Evolutionary conservation across 2,888 invertebrate genomes (phyloP).

Genomic region (Drosophila infuscata): DNA sequence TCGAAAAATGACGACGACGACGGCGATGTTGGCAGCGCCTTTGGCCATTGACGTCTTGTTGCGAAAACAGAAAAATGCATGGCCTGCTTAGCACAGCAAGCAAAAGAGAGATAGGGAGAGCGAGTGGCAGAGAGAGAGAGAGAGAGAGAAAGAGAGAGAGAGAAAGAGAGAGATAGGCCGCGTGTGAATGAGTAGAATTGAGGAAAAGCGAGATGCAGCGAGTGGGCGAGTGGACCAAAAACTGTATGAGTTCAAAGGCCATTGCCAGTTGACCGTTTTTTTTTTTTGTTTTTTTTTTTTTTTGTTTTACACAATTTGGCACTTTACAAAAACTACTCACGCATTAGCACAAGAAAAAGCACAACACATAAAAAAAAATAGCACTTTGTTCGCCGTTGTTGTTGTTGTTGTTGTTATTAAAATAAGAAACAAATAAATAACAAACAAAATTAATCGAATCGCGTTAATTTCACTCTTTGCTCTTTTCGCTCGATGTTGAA

Average conservation of each 20-base stretch:
- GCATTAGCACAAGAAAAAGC: conserved; percentile 13
- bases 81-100: conserved; percentile 62
- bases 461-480: conserved; percentile 15
- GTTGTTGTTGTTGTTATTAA: conserved; percentile 19
- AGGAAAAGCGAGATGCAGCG: conserved; percentile 28
- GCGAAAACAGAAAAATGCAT: conserved; percentile 75
- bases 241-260: conserved; percentile 69
- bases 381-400: conserved; percentile 28
- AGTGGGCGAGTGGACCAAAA: conserved; percentile 52
- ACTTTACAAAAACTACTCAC: conserved; percentile 39
- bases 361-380: conserved; percentile 4
- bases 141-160: conserved; percentile 3
- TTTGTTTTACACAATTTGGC: conserved; percentile 25
- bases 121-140: background rate
- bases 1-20: conserved; percentile 71
- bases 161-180: background rate
- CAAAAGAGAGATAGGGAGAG: conserved; percentile 8
- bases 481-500: conserved; percentile 50
- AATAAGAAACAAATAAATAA: conserved; percentile 18
- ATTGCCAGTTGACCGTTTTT: conserved; percentile 37
- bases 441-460: conserved; percentile 33
- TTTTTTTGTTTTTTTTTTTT: background rate
- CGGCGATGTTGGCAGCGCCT: conserved; percentile 58
- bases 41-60: conserved; percentile 72
- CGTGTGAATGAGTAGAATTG: conserved; percentile 45